Evolutionary conservation across 2,113 vertebrate species (phyloP).

Genomic region (Rhinolophus ferrumequinum): DNA sequence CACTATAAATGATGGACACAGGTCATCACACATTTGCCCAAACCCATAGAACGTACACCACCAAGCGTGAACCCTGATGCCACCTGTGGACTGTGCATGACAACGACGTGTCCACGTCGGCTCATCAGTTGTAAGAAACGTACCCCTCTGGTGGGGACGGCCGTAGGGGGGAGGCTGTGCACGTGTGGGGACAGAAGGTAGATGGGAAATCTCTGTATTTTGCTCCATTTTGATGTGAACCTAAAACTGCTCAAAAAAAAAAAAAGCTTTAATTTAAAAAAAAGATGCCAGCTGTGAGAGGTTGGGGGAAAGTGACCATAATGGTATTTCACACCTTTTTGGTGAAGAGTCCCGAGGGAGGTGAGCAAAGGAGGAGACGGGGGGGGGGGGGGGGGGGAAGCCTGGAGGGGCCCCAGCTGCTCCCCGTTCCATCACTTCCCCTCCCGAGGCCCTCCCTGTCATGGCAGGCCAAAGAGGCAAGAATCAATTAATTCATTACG

Average conservation of each 20-base stretch:
- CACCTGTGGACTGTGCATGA: background rate
- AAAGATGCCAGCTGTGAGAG: background rate
- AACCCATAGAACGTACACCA: rapidly evolving
- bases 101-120: rapidly evolving
- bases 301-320: background rate
- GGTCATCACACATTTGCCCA: background rate
- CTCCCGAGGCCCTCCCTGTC: background rate
- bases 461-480: background rate
- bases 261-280: background rate
- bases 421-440: too few relatives aligned
- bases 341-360: background rate
- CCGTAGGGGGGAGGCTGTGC: background rate
- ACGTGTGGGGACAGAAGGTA: rapidly evolving
- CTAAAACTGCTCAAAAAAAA: background rate
- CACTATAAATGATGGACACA: rapidly evolving
- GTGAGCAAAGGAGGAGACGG: background rate
- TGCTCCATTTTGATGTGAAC: background rate
- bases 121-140: rapidly evolving
- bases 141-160: rapidly evolving
- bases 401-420: background rate
- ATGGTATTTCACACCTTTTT: background rate
- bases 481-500: slow-evolving; percentile 46
- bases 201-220: background rate
- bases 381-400: too few relatives aligned
- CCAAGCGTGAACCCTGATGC: rapidly evolving